phyloP scores from a whole-genome alignment of 2,797 vertebrate species.

The Amblyopsis hoosieri region DNA sequence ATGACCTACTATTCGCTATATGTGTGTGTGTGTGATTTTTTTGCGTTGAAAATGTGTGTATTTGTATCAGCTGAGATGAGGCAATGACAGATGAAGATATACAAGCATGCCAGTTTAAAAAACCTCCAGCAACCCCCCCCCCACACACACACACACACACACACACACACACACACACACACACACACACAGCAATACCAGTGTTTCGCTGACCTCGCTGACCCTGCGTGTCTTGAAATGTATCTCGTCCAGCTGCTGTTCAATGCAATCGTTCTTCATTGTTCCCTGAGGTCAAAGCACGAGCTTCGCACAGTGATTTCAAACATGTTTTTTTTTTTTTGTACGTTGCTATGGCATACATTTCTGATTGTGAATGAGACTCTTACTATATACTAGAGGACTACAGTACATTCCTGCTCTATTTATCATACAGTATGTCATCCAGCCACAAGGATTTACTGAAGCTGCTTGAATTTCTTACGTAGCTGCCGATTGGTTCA shows the following conservation, averaged over 20 bases:
- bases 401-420: too few relatives aligned
- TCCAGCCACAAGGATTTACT: too few relatives aligned
- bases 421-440: background rate
- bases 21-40: slow-evolving; percentile 5
- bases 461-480: too few relatives aligned
- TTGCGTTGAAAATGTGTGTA: background rate
- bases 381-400: too few relatives aligned
- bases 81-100: background rate
- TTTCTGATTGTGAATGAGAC: background rate
- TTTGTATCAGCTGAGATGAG: background rate
- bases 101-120: slow-evolving; percentile 2
- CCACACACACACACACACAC: slow-evolving; percentile 4
- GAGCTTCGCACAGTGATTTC: slow-evolving; percentile 14
- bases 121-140: background rate
- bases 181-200: background rate
- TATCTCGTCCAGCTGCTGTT: slow-evolving; percentile 13
- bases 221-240: slow-evolving; percentile 19
- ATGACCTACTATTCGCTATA: background rate
- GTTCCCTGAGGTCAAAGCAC: slow-evolving; percentile 14
- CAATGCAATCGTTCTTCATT: slow-evolving; percentile 29
- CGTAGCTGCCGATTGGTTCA: too few relatives aligned
- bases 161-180: slow-evolving; percentile 9
- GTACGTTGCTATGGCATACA: background rate
- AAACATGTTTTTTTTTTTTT: slow-evolving; percentile 11
- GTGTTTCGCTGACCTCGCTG: background rate